These are phyloP conservation scores for Steatornis caripensis DNA, from an alignment of 2,113 vertebrate species.

Conservation along the genomic window DNA sequence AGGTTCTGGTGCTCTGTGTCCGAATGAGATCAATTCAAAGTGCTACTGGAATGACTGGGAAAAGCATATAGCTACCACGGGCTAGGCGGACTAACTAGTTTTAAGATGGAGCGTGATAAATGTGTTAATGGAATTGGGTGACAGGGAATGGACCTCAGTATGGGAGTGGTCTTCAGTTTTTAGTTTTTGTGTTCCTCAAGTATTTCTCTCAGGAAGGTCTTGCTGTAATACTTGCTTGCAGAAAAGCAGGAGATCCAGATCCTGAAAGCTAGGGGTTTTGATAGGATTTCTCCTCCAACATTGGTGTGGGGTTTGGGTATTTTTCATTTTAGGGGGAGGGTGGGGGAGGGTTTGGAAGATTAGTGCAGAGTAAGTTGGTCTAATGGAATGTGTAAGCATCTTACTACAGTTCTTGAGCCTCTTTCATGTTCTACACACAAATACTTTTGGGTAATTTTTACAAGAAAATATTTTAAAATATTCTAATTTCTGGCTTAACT, in stretches of 20 bases:
- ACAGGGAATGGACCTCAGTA: accelerated
- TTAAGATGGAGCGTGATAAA: background rate
- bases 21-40: background rate
- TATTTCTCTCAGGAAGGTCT: background rate
- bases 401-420: background rate
- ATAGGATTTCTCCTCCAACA: background rate
- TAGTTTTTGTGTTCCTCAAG: background rate
- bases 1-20: background rate
- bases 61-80: background rate
- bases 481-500: background rate
- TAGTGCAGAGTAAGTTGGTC: background rate
- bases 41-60: background rate
- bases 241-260: background rate
- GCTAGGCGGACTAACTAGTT: background rate
- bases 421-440: background rate
- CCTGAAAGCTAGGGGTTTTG: background rate
- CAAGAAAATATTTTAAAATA: background rate
- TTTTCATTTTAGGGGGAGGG: background rate
- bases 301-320: background rate
- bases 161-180: background rate
- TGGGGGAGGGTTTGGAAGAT: background rate
- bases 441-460: background rate
- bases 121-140: background rate
- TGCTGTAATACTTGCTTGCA: background rate
- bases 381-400: background rate